Conservation (phyloP, 2,797 vertebrate species). For the Cuculus canorus region DNA sequence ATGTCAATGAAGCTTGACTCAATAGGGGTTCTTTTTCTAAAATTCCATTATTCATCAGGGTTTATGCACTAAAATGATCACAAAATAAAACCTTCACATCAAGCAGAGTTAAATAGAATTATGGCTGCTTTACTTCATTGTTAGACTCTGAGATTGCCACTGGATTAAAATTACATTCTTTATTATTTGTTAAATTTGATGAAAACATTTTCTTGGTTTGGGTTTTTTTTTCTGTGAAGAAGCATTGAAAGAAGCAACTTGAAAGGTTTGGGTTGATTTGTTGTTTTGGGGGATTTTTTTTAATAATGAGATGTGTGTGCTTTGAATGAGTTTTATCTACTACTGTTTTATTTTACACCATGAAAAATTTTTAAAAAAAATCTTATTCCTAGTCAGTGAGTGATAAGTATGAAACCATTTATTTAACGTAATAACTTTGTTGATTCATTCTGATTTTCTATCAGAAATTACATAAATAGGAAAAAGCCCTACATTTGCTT, state of each 20-base stretch:
- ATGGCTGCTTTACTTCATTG: constrained; percentile 56
- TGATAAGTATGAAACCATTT: neutral
- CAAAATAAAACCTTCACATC: constrained; percentile 67
- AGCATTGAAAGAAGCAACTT: constrained; percentile 18
- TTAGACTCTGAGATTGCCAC: constrained; percentile 52
- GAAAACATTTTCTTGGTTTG: constrained; percentile 11
- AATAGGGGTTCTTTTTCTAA: constrained; percentile 55
- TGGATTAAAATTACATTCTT: constrained; percentile 47
- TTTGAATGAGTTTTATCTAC: neutral
- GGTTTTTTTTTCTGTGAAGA: constrained; percentile 14
- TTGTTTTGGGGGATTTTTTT: neutral
- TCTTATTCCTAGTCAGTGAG: neutral
- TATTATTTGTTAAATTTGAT: constrained; percentile 62
- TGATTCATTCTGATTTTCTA: neutral
- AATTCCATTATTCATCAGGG: constrained; percentile 72
- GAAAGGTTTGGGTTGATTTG: neutral
- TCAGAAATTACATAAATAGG: neutral
- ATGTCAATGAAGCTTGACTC: constrained; percentile 72
- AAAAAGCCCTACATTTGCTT: neutral
- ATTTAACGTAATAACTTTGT: neutral
- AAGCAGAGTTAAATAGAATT: constrained; percentile 71
- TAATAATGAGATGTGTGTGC: neutral
- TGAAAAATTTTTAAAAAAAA: neutral
- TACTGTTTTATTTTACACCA: neutral
- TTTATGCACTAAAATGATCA: constrained; percentile 68